Evolutionary conservation across 2,797 vertebrate species (phyloP).

Genomic region (Toxotes lorentzi): DNA sequence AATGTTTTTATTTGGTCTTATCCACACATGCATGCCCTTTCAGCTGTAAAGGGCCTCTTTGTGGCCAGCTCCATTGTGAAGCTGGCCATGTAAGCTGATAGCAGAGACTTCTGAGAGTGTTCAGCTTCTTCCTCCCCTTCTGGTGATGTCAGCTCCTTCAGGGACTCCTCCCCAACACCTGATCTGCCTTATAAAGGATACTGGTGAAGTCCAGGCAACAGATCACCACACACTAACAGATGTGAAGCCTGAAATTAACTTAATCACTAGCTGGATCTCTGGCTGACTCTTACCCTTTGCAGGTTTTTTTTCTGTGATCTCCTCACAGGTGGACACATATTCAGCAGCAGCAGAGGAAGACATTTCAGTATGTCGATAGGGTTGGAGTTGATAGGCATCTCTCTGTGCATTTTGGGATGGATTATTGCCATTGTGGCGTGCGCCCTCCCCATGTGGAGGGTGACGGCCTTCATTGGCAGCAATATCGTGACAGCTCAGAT

Average conservation of each 20-base stretch:
- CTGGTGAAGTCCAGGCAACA: constrained; percentile 64
- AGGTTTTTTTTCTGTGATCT: constrained; percentile 17
- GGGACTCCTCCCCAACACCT: constrained; percentile 83
- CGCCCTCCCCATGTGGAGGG: constrained; percentile 93
- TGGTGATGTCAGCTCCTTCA: constrained; percentile 74
- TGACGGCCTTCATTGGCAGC: constrained; percentile 93
- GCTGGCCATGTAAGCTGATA: constrained; percentile 71
- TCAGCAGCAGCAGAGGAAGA: constrained; percentile 35
- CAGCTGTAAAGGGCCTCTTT: constrained; percentile 70
- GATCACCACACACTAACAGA: constrained; percentile 64
- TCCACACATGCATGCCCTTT: constrained; percentile 33
- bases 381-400: constrained; percentile 91
- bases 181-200: constrained; percentile 82
- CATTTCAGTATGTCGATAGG: constrained; percentile 90
- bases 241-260: constrained; percentile 47
- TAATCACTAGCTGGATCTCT: constrained; percentile 30
- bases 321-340: constrained; percentile 46
- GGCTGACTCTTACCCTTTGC: constrained; percentile 11
- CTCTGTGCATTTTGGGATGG: constrained; percentile 92
- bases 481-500: constrained; percentile 94
- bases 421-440: constrained; percentile 91
- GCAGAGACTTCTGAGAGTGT: constrained; percentile 49
- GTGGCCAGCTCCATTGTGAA: constrained; percentile 68
- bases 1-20: not conserved
- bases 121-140: constrained; percentile 70